Base-by-base conservation (phyloP, 2,888 invertebrate genomes). In the Lathronympha strigana region DNA sequence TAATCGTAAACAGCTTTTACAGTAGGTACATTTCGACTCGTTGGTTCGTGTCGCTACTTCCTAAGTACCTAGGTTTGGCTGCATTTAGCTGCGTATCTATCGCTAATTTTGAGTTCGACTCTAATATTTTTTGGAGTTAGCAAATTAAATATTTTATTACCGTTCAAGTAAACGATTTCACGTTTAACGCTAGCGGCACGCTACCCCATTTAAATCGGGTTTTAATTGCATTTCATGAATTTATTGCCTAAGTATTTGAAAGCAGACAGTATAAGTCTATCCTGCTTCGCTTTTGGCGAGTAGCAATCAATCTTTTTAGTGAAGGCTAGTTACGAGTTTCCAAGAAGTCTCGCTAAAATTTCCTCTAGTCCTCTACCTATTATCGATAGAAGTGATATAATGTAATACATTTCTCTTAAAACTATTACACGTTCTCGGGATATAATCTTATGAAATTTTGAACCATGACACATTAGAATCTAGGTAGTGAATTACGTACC, bases 371-470 rank as follows among this genome's bases (percentile, higher is more conserved):
- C 67, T 72, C 78, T 81, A 82, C 72, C 72, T 79, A 81, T 73
- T 76, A 80, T 75, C 76, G 69, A 76, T 77, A 81, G 83, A 83
- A 80, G 79, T 82, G 83, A 84, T 81, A 80, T 84, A 79, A 85
- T 84, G 84, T 81, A 80, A 80, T 84, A 86, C 72, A 78, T 66
- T 72, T 73, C 74, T 76, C 74, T 76, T 78, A 80, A 61, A 72
- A 68, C 74, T 73, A 76, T 69, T 72, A 71, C 69, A 72, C 70
- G 69, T 70, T 68, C 67, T 63, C 71, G 70, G 72, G 73, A 71
- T 69, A 69, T 71, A 68, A 58, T 47, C 58, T 60, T 63, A 78
- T 78, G 76, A 79, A 79, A 74, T 76, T 77, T 77, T 79, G 76
- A 80, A 80, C 76, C 72, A 75, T 78, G 76, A 77, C 60, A 60